A percentile compares a stretch with the other conserved stretches of the same genome.
Conservation (phyloP, 2,113 vertebrate genomes). For the Glaucidium brasilianum region DNA sequence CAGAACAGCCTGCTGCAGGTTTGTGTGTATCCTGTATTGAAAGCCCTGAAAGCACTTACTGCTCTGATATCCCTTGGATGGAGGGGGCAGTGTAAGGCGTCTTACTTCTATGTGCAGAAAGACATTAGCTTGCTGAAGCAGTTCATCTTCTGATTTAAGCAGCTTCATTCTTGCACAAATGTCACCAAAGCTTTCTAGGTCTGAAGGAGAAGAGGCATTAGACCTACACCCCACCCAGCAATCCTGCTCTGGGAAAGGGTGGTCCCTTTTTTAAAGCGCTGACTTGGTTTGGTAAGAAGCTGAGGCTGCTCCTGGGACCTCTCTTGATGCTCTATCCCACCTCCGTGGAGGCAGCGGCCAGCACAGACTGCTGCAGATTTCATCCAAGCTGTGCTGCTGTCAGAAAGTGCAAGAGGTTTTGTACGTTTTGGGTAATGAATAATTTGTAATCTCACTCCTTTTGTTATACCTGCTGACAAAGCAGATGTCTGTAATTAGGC, state of each 20-base stretch:
- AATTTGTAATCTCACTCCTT: background rate
- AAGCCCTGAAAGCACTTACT: background rate
- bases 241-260: background rate
- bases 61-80: background rate
- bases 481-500: background rate
- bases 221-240: background rate
- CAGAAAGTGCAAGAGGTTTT: background rate
- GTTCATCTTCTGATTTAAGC: background rate
- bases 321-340: background rate
- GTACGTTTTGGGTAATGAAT: background rate
- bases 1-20: background rate
- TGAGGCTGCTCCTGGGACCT: background rate
- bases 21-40: background rate
- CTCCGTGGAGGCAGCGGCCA: accelerated
- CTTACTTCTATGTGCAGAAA: background rate
- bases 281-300: background rate
- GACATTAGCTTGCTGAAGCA: background rate
- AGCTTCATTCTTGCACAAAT: background rate
- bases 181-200: background rate
- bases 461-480: background rate
- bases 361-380: background rate
- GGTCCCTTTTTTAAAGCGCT: background rate
- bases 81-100: background rate
- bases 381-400: background rate
- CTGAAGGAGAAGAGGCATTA: background rate